Evolutionary conservation across 1,140 invertebrate species (phyloP), one percentile per base, ranked within the genome.

Genomic region (Asobara japonica): DNA sequence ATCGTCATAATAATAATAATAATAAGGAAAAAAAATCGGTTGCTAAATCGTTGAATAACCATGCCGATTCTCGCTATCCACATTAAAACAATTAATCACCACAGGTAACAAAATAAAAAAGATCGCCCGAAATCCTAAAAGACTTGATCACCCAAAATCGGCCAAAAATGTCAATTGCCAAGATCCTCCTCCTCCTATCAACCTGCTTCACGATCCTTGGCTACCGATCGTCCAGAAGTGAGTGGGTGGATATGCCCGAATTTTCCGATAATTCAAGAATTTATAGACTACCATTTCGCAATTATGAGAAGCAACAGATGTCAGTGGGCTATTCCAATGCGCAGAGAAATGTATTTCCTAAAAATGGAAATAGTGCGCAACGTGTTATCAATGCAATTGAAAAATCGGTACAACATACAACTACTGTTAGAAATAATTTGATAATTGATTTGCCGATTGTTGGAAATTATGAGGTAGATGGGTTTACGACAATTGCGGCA

Each of bases 231-330:
- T 36, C 33, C 10, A 48, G 2, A 30, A 64, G 61, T 29, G 85
- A 84, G 68, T 87, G 86, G 86, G 66, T 87, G 4, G 83, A 86
- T 3, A 75, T 87, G 25, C 86, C 86, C 0, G 77, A 87, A 66
- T 87, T 86, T 65, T 86, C 86, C 1, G 78, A 84, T 41, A 76
- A 80, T 4, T 56, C 56, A 0, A 86, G 81, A 64, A 67, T 86
- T 65, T 87, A 87, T 72, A 77, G 82, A 73, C 10, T 30, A 22
- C 8, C 69, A 27, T 60, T 67, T 69, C 25, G 7, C 20, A 62
- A 27, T 41, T 31, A 25, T 13, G 22, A 61, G 41, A 30, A 48
- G 31, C 11, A 29, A 60, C 22, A 60, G 48, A 36, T 60, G 7
- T 7, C 20, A 11, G 51, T 27, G 11, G 18, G 51, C 8, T 20